Conservation (phyloP, 2,888 invertebrate species). For the Ophioninae sp. region DNA sequence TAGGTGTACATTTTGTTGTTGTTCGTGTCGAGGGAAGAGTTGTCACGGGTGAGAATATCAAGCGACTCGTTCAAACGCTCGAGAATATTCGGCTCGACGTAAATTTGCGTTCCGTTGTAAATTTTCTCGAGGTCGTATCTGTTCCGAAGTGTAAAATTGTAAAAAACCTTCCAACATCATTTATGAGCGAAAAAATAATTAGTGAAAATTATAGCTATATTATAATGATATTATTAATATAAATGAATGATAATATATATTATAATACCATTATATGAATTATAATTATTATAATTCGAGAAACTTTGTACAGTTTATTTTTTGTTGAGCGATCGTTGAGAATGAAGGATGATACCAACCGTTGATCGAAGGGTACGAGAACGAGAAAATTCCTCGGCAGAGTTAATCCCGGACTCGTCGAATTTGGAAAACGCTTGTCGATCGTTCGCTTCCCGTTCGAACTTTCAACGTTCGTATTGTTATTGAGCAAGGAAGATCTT, state of each 20-base stretch:
- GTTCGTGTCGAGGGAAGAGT: constrained; percentile 71
- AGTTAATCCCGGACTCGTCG: constrained; percentile 33
- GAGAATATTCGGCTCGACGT: constrained; percentile 69
- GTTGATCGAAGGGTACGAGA: constrained; percentile 77
- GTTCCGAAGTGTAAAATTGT: too few relatives aligned
- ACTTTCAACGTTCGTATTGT: constrained; percentile 24
- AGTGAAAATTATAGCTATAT: too few relatives aligned
- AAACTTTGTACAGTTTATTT: too few relatives aligned
- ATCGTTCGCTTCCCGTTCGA: constrained; percentile 38
- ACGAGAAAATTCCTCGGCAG: constrained; percentile 71
- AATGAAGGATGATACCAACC: constrained; percentile 64
- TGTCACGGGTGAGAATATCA: constrained; percentile 69
- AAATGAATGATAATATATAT: too few relatives aligned
- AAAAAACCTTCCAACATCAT: too few relatives aligned
- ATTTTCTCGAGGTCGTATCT: constrained; percentile 76
- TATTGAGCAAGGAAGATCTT: constrained; percentile 45
- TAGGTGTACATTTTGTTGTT: constrained; percentile 79
- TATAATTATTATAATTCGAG: too few relatives aligned
- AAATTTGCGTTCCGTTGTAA: constrained; percentile 73
- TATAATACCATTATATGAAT: too few relatives aligned
- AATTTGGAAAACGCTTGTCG: constrained; percentile 56
- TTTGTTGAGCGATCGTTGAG: too few relatives aligned
- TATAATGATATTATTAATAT: too few relatives aligned
- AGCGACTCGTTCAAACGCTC: constrained; percentile 76
- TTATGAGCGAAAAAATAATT: too few relatives aligned